Percentiles rank a stretch among this genome's conserved stretches.
Evolutionary conservation across 2,113 vertebrate genomes (phyloP).

Genomic region (Sardina pilchardus): DNA sequence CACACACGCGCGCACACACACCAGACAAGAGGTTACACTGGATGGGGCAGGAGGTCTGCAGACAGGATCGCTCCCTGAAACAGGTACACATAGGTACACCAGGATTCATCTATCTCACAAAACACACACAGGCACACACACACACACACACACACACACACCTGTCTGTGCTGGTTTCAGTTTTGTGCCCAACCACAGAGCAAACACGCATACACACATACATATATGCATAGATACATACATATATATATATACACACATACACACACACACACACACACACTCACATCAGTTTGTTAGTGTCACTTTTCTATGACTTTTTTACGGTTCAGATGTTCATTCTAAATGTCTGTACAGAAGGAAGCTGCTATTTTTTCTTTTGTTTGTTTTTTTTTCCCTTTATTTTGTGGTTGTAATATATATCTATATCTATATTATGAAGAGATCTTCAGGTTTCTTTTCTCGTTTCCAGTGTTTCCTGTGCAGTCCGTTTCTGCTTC

Average conservation of each 20-base stretch:
- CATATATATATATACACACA: not conserved
- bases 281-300: slow-evolving; percentile 73
- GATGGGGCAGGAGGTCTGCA: not conserved
- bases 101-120: slow-evolving; percentile 48
- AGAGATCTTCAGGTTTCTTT: slow-evolving; percentile 84
- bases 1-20: not conserved
- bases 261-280: not conserved
- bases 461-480: slow-evolving; percentile 65
- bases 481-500: slow-evolving; percentile 76
- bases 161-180: slow-evolving; percentile 72
- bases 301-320: slow-evolving; percentile 99
- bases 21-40: not conserved
- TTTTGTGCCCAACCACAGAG: slow-evolving; percentile 83
- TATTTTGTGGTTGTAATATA: slow-evolving; percentile 87
- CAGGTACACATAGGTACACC: not conserved
- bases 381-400: slow-evolving; percentile 73
- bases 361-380: slow-evolving; percentile 96
- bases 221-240: not conserved
- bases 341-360: slow-evolving; percentile 94
- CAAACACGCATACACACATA: slow-evolving; percentile 68
- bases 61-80: not conserved
- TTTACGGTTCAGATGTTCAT: slow-evolving; percentile 93
- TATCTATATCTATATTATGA: slow-evolving; percentile 50
- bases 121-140: too few relatives aligned
- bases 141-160: not conserved